These are phyloP conservation scores for Xenus cinereus DNA, from an alignment of 2,113 vertebrate genomes.

Conservation along the genomic window DNA sequence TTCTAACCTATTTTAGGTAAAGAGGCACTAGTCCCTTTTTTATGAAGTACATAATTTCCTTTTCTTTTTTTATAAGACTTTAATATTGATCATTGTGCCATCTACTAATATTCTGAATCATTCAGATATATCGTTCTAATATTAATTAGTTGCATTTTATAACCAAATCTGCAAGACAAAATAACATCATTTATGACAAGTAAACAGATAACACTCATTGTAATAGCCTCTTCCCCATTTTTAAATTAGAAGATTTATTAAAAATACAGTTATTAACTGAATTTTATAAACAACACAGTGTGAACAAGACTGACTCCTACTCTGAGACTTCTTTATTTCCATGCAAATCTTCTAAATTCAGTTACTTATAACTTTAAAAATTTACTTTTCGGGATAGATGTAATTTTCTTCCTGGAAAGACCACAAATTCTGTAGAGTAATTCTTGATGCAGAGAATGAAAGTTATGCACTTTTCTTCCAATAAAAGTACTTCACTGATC, in stretches of 20 bases:
- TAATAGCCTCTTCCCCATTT: neutral
- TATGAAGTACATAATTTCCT: neutral
- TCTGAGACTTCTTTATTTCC: neutral
- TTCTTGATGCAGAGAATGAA: neutral
- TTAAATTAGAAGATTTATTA: constrained; percentile 5
- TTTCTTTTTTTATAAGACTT: neutral
- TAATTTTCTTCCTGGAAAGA: neutral
- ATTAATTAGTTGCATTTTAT: neutral
- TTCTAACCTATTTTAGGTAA: neutral
- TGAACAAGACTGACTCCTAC: neutral
- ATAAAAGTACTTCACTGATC: neutral
- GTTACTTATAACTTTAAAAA: neutral
- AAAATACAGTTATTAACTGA: neutral
- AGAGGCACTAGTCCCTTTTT: neutral
- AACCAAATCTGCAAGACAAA: neutral
- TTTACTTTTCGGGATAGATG: neutral
- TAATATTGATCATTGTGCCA: neutral
- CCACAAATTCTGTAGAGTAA: neutral
- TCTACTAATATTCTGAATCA: neutral
- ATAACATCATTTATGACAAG: neutral
- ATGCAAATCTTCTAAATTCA: neutral
- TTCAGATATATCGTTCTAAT: neutral
- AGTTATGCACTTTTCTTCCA: neutral
- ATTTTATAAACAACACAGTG: neutral
- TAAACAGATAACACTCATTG: neutral